These are phyloP conservation scores for Barnardius zonarius DNA, from an alignment of 2,113 vertebrate genomes.

Conservation along the genomic window DNA sequence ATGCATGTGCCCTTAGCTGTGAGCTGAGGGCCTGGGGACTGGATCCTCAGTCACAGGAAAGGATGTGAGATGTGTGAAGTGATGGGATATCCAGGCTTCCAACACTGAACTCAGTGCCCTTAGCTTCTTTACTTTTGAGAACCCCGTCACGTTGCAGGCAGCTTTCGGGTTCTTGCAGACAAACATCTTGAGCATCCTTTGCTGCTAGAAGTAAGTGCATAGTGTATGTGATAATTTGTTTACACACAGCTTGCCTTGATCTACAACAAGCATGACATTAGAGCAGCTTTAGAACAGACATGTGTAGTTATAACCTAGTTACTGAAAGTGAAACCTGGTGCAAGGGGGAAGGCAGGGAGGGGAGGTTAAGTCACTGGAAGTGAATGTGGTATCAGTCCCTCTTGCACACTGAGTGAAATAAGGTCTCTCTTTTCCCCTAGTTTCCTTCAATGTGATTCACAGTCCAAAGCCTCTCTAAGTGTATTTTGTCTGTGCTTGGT, in stretches of 20 bases:
- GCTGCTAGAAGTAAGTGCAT: neutral
- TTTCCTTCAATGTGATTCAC: neutral
- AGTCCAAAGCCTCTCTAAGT: neutral
- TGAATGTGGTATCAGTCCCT: neutral
- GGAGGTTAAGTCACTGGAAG: neutral
- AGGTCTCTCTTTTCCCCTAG: neutral
- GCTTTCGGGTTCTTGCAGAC: neutral
- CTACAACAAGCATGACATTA: neutral
- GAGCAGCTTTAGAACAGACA: neutral
- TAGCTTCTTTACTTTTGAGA: neutral
- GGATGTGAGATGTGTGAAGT: neutral
- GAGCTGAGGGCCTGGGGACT: neutral
- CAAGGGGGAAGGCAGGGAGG: neutral
- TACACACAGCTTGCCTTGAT: neutral
- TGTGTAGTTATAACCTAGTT: neutral
- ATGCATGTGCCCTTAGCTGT: neutral
- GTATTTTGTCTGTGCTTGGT: neutral
- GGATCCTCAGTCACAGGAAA: neutral
- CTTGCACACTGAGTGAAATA: neutral
- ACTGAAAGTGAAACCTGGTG: neutral
- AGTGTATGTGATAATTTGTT: neutral
- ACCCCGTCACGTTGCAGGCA: neutral
- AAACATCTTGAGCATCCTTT: neutral
- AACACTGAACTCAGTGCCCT: neutral
- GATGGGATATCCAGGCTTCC: neutral